phyloP scores from a whole-genome alignment of 2,888 invertebrate genomes.

The Noctua fimbriata region DNA sequence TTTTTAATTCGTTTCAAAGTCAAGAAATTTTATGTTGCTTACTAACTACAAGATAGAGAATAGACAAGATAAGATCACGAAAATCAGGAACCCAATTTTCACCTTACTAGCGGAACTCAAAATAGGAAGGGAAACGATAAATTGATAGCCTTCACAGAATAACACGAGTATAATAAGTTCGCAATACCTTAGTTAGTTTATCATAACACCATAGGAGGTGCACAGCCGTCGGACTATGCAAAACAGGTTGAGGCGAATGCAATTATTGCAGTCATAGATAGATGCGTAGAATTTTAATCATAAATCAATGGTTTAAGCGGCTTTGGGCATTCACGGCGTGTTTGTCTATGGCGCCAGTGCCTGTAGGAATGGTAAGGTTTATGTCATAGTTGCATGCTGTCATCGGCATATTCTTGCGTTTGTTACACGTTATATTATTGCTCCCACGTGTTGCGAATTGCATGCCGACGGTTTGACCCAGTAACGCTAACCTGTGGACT shows the following conservation, averaged over 20 bases:
- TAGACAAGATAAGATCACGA: slow-evolving; percentile 13
- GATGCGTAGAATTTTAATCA: slow-evolving; percentile 80
- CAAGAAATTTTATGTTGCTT: background rate
- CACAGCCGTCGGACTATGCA: slow-evolving; percentile 62
- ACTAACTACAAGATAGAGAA: background rate
- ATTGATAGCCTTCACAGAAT: slow-evolving; percentile 62
- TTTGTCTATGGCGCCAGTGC: slow-evolving; percentile 69
- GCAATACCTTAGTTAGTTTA: slow-evolving; percentile 66
- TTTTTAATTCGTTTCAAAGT: slow-evolving; percentile 9
- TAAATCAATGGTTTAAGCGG: slow-evolving; percentile 77
- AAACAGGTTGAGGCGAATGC: slow-evolving; percentile 73
- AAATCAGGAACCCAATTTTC: slow-evolving; percentile 32
- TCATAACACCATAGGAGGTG: slow-evolving; percentile 68
- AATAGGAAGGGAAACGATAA: slow-evolving; percentile 57
- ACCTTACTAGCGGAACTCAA: slow-evolving; percentile 33
- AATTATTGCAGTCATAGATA: slow-evolving; percentile 80
- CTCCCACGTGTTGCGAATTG: slow-evolving; percentile 63
- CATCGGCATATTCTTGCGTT: slow-evolving; percentile 62
- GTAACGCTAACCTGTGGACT: slow-evolving; percentile 46
- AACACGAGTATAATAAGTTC: slow-evolving; percentile 60
- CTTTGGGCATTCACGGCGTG: slow-evolving; percentile 73
- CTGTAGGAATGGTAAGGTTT: slow-evolving; percentile 40
- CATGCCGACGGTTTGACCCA: slow-evolving; percentile 55
- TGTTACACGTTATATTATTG: slow-evolving; percentile 57
- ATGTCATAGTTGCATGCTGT: slow-evolving; percentile 58